phyloP scores from a whole-genome alignment of 2,888 invertebrate genomes.

The Acleris cristana region DNA sequence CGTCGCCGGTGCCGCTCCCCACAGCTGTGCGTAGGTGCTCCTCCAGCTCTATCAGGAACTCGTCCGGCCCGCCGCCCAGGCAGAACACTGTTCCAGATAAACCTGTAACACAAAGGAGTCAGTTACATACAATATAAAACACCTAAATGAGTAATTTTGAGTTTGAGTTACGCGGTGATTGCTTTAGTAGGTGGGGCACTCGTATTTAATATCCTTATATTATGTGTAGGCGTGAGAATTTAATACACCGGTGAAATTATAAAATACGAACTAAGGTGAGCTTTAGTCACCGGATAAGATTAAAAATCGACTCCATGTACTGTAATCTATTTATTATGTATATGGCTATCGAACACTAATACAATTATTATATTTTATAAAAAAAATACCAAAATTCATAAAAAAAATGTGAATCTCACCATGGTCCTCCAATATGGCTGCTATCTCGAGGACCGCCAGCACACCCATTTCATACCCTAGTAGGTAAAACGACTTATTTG shows the following conservation, averaged over 20 bases:
- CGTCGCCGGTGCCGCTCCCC: slow-evolving; percentile 1
- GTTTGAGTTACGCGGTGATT: no score
- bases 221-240: no score
- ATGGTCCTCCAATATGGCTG: slow-evolving; percentile 57
- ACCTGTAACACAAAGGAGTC: slow-evolving; percentile 4
- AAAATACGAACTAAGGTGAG: no score
- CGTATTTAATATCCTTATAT: no score
- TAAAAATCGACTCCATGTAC: no score
- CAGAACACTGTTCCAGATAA: slow-evolving; percentile 38
- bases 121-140: not conserved
- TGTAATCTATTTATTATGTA: no score
- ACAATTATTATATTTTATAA: no score
- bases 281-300: no score
- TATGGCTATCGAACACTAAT: no score
- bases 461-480: slow-evolving; percentile 63
- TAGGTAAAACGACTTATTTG: slow-evolving; percentile 53
- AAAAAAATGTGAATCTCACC: slow-evolving; percentile 44
- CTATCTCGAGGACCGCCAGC: slow-evolving; percentile 57
- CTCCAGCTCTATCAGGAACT: slow-evolving; percentile 45
- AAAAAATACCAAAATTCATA: no score
- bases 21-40: slow-evolving; percentile 38
- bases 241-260: no score
- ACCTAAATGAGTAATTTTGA: not conserved
- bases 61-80: slow-evolving; percentile 39
- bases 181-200: no score